Base-by-base conservation (phyloP, 2,113 vertebrate species). In the Amia ocellicauda region DNA sequence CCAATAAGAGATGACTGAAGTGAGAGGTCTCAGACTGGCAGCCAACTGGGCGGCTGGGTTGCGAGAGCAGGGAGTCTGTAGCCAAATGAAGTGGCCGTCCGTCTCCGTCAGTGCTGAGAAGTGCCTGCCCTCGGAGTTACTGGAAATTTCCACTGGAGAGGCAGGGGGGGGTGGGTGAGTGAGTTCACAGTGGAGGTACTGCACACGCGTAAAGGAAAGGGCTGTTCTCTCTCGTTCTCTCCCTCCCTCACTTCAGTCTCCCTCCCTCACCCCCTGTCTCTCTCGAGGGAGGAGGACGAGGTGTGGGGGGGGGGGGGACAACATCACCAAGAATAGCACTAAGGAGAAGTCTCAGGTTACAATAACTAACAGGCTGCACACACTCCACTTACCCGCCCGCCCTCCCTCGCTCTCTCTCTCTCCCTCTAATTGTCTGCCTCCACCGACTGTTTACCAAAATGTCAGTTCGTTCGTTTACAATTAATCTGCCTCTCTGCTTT, bases 261-360 rank as follows among this genome's bases (percentile, higher is more conserved):
- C 17, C 47, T 50, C 47, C 4, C 47, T 17, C 8, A 13, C 47
- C 17, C 47, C 17, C 47, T 11, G 7, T 17, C 47, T 36, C 9
- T 51, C 54, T 41, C 55, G n/a, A 40, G 54, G 43, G 55, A 65
- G 40, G 43, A 19, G 43, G 55, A 65, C 23, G 43, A 19, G 55
- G 40, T 42, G 23, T 29, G 19, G 36, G 31, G 63, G 54, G 17
- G 24, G 43, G 58, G 42, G 50, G 63, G 63, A 66, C n/a, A 65
- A 58, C 24, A 50, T 50, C 43, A 58, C 63, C 42, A 58, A 53
- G 29, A 62, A 58, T 58, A 58, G 63, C 42, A 47, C n/a, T 14
- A 13, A 31, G 26, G 24, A 58, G 17, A 57, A 3, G 54, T 51
- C 54, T 66, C 45, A 58, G 20, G 45, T 66, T 66, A 66, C 55